Base-by-base conservation (phyloP, 53 echinoderm and acorn worm species). In the Paracentrotus lividus region DNA sequence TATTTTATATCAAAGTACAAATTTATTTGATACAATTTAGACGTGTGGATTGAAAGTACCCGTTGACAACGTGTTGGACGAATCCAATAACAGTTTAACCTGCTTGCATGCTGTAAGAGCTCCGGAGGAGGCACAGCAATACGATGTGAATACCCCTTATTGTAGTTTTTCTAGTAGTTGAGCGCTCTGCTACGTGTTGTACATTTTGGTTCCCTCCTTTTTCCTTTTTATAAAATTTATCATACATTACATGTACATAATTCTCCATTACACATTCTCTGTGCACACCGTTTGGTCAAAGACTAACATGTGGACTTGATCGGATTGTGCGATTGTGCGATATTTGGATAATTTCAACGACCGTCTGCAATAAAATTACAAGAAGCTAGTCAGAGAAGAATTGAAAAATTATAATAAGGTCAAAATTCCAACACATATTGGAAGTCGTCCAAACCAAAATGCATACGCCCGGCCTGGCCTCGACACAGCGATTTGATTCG, bases 21-120 rank as follows among this genome's bases (percentile, higher is more conserved):
- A 84, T 8, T 38, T 40, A 10, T 69, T 18, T 20, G 58, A 18
- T 52, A 23, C 4, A 23, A 58, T 15, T 6, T 33, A 88, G n/a
- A 34, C 38, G 15, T 38, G 33, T 88, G 8, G 20, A 51, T 54
- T 55, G 33, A 26, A 24, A 12, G 5, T 88, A 33, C 64, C 90
- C 42, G 45, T 90, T 90, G 64, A 44, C 45, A 65, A 52, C 53
- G 45, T 75, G 76, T 91, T 91, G 91, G 76, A 91, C 91, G 91
- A 91, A 91, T 91, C 91, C 91, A 91, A 52, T 91, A 91, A 75
- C 91, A 91, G 52, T 91, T 91, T 91, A 91, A 91, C 91, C 91
- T 91, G 91, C 91, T 90, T 90, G 91, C 91, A 66, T 90, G 85
- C 85, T 85, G 85, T 51, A 33, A 40, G 72, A 72, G 72, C 72